Conservation (phyloP, 2,888 invertebrate species). For the Augochlorella aurata region DNA sequence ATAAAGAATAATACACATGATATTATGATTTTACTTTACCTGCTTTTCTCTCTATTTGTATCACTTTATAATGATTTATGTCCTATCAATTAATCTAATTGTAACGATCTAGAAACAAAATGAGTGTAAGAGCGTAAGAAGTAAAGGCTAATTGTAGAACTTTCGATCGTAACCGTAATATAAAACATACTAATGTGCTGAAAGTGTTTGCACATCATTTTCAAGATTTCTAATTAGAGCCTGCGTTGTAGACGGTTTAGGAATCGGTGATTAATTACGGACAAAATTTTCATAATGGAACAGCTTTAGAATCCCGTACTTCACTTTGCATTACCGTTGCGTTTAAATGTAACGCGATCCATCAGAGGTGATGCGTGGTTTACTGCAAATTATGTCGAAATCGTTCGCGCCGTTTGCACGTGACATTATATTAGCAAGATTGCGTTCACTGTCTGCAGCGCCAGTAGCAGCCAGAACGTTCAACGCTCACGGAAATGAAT, state of each 20-base stretch:
- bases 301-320: neutral
- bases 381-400: conserved; percentile 1
- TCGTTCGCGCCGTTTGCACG: conserved; percentile 15
- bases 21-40: too few species aligned
- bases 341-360: neutral
- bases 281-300: neutral
- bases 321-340: neutral
- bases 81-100: neutral
- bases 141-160: neutral
- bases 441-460: neutral
- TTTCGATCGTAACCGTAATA: neutral
- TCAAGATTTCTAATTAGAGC: neutral
- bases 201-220: neutral
- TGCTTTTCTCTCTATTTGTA: too few species aligned
- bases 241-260: neutral
- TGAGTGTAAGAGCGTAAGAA: neutral
- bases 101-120: neutral
- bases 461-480: neutral
- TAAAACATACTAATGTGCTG: neutral
- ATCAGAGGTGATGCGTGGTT: conserved; percentile 20
- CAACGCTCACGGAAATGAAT: neutral
- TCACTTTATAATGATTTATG: too few species aligned
- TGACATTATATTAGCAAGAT: conserved; percentile 1
- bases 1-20: too few species aligned
- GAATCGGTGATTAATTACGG: neutral